Base-by-base conservation (phyloP, 2,888 invertebrate species). In the Deroplatys truncata region DNA sequence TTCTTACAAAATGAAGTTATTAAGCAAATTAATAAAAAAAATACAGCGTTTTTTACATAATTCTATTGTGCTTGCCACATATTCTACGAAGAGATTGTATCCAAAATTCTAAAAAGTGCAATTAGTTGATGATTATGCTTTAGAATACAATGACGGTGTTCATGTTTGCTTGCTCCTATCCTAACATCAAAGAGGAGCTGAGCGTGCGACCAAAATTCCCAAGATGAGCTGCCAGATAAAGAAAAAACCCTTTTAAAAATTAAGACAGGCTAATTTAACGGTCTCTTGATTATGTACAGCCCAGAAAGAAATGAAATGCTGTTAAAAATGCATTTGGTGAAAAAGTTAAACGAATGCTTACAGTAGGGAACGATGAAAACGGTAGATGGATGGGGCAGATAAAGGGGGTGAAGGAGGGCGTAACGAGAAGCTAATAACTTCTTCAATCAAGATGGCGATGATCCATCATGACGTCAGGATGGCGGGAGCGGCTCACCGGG, bases 361-460 rank as follows among this genome's bases (percentile, higher is more conserved):
- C 56, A 72, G 56, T 72, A 72, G 56, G 56, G 56, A 72, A 72
- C 25, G 56, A 72, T 72, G 56, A 72, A 87, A 82, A 86, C 29
- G 86, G 85, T 85, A 49, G 85, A 85, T 85, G 85, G 85, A 28
- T 49, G 85, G 35, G 49, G 43, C 72, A 86, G 82, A 86, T 82
- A 86, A 82, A 31, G 82, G 86, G 56, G 56, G 86, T 20, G 82
- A 43, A n/a, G 28, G 87, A 43, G 49, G 29, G 87, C 87, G 87
- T 87, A 87, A 87, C 87, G 87, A 87, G 87, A 87, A 87, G 87
- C 87, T 87, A 87, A 87, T 87, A 87, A 87, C 87, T 87, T 87
- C 87, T 87, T 87, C 87, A 87, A 87, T 87, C 87, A 87, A 87
- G 87, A 87, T 87, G 35, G 87, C n/a, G 87, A 87, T 83, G 87